Conservation (phyloP, 2,797 vertebrate species). For the Salmo trutta region DNA sequence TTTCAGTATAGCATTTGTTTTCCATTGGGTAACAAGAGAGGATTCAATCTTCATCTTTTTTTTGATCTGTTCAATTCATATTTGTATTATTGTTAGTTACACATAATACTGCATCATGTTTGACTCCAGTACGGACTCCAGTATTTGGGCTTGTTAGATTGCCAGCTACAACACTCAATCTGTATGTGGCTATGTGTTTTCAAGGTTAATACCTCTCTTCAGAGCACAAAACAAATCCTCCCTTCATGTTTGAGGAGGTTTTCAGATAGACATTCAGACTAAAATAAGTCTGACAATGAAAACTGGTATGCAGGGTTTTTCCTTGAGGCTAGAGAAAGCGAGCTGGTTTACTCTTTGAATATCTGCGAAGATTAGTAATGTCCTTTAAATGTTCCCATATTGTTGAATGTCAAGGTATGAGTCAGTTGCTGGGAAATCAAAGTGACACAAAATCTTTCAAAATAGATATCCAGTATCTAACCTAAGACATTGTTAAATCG, state of each 20-base stretch:
- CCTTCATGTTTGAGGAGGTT: slow-evolving; percentile 16
- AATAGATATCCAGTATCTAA: too few species aligned
- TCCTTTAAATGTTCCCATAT: slow-evolving; percentile 13
- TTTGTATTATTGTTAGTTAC: too few species aligned
- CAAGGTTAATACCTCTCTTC: slow-evolving; percentile 18
- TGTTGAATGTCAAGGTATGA: slow-evolving; percentile 7
- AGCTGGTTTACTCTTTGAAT: slow-evolving; percentile 35
- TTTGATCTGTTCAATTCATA: too few species aligned
- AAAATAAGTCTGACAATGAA: slow-evolving; percentile 23
- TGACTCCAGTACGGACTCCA: too few species aligned
- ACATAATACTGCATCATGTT: too few species aligned
- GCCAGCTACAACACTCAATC: neutral
- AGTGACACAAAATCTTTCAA: neutral
- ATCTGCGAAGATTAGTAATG: slow-evolving; percentile 24
- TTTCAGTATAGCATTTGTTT: too few species aligned
- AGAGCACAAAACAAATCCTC: slow-evolving; percentile 31
- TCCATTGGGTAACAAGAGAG: too few species aligned
- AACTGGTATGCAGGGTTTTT: neutral
- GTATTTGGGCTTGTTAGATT: too few species aligned
- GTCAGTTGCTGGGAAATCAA: neutral
- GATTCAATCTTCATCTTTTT: too few species aligned
- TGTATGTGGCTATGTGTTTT: slow-evolving; percentile 10
- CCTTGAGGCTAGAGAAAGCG: too few species aligned
- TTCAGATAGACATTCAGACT: neutral
- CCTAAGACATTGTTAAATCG: too few species aligned